These are phyloP conservation scores for Pangasianodon hypophthalmus DNA, from an alignment of 2,113 vertebrate species.

Conservation along the genomic window DNA sequence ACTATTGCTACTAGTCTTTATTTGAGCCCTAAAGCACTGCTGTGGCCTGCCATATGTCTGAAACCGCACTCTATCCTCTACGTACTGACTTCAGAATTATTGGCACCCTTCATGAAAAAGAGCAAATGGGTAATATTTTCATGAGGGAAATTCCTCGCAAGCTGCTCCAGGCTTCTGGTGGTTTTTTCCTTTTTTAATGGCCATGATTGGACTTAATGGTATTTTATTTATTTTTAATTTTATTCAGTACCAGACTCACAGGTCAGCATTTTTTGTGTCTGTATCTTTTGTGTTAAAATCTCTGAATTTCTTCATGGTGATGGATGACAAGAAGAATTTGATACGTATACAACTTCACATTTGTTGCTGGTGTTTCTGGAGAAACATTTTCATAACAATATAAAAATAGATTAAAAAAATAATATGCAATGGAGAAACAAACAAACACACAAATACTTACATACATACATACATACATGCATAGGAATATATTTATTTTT, in stretches of 20 bases:
- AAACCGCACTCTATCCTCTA: neutral
- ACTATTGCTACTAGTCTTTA: neutral
- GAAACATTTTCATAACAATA: no score
- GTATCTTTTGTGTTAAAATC: neutral
- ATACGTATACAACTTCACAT: no score
- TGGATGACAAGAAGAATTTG: neutral
- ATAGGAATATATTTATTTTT: no score
- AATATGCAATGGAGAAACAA: no score
- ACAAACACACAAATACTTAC: no score
- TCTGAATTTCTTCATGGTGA: neutral
- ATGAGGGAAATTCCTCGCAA: neutral
- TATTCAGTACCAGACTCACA: neutral
- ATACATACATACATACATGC: no score
- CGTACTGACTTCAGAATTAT: neutral
- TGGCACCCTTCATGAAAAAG: neutral
- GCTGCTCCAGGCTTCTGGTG: neutral
- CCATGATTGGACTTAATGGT: neutral
- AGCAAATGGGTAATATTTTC: neutral
- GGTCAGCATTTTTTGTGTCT: neutral
- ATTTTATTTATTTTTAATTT: neutral
- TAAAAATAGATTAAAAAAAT: no score
- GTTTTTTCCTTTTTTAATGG: neutral
- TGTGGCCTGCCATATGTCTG: neutral
- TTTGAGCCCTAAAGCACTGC: neutral
- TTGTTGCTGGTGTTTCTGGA: no score